phyloP scores from a whole-genome alignment of 2,113 vertebrate species.

The Dunckerocampus dactyliophorus region DNA sequence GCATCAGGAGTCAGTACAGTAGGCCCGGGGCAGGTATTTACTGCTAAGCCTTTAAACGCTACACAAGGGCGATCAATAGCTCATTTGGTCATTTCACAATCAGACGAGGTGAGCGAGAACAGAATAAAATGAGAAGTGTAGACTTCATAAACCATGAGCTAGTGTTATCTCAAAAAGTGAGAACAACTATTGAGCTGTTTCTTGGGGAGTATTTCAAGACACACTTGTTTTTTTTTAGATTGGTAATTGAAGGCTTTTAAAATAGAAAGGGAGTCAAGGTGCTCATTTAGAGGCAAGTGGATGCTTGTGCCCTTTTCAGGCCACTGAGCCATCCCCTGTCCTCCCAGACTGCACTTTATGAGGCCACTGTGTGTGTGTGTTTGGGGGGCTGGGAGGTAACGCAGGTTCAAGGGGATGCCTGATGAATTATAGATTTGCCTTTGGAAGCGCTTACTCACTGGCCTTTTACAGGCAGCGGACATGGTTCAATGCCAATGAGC shows the following conservation, averaged over 20 bases:
- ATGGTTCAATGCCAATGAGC: constrained; percentile 50
- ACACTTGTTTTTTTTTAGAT: constrained; percentile 43
- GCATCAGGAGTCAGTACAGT: constrained; percentile 27
- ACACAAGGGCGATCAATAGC: constrained; percentile 58
- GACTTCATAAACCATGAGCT: constrained; percentile 37
- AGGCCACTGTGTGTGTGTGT: constrained; percentile 34
- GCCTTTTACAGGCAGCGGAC: constrained; percentile 48
- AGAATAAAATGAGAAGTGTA: constrained; percentile 5
- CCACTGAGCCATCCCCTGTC: constrained; percentile 58
- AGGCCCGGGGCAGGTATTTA: constrained; percentile 30
- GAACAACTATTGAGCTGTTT: constrained; percentile 20
- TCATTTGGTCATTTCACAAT: constrained; percentile 49
- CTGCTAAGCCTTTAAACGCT: constrained; percentile 54
- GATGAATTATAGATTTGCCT: constrained; percentile 74
- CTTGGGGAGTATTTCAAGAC: constrained; percentile 30
- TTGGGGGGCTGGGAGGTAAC: constrained; percentile 1
- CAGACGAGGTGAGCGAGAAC: constrained; percentile 14
- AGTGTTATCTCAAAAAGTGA: constrained; percentile 21
- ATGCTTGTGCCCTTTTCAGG: constrained; percentile 65
- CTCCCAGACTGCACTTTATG: constrained; percentile 61
- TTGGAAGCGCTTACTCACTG: constrained; percentile 66
- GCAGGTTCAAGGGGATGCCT: constrained; percentile 61
- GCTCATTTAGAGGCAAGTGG: constrained; percentile 64
- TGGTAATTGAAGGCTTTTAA: constrained; percentile 33
- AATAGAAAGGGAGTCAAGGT: constrained; percentile 56